Percentiles rank a stretch among this genome's conserved stretches.
Conservation (phyloP, 2,888 invertebrate genomes). For the Microdon myrmicae region DNA sequence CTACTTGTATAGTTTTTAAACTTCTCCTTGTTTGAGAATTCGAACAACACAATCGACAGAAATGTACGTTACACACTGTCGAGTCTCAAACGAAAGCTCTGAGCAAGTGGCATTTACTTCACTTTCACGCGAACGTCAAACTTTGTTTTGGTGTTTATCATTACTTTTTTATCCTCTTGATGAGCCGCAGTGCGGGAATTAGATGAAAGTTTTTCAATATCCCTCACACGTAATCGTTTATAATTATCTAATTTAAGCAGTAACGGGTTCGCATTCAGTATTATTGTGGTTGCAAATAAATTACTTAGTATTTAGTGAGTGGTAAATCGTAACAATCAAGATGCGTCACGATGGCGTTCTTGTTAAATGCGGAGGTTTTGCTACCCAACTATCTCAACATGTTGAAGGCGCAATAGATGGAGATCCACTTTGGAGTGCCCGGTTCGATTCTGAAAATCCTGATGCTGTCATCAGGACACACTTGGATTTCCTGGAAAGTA, state of each 20-base stretch:
- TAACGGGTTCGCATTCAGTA: too few relatives aligned
- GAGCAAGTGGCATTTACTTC: conserved; percentile 25
- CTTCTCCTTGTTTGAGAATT: too few relatives aligned
- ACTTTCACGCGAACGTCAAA: conserved; percentile 29
- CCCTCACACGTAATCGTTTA: too few relatives aligned
- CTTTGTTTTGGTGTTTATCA: conserved; percentile 38
- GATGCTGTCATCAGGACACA: conserved; percentile 82
- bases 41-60: too few relatives aligned
- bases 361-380: conserved; percentile 80
- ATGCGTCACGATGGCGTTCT: conserved; percentile 60
- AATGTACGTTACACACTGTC: too few relatives aligned
- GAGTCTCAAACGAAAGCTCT: too few relatives aligned
- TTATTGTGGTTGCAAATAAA: neutral
- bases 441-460: conserved; percentile 80
- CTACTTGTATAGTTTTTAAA: too few relatives aligned
- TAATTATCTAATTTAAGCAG: too few relatives aligned
- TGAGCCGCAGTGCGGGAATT: conserved; percentile 25
- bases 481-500: conserved; percentile 81
- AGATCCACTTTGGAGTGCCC: conserved; percentile 89
- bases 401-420: conserved; percentile 80
- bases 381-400: conserved; percentile 80
- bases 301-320: neutral
- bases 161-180: conserved; percentile 1
- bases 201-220: conserved; percentile 5
- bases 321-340: neutral